Base-by-base conservation (phyloP, 2,888 invertebrate species). In the Tenthredo scrophulariae region DNA sequence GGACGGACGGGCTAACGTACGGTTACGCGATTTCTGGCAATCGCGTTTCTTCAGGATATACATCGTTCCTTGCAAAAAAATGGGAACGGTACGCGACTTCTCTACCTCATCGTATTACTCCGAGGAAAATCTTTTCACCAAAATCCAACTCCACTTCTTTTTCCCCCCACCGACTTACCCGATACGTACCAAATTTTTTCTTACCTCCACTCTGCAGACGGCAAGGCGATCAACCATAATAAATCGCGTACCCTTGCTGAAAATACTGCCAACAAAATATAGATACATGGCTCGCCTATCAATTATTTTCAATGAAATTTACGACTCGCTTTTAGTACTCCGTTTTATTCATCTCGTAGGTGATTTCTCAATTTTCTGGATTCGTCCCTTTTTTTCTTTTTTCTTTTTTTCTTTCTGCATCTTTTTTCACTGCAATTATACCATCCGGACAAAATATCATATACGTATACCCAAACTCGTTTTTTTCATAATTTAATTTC, bases 281-380 rank as follows among this genome's bases (percentile, higher is more conserved):
- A 91, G 91, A 92, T 33, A 92, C 92, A 92, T 92, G 90, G 91
- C 89, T 91, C 89, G 91, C 29, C 92, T 93, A 92, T 93, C 92
- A 93, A 93, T 93, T 93, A 93, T 93, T 93, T 91, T 90, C 88
- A 88, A 86, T 88, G 91, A 90, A 92, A 93, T 93, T 92, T 92
- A 90, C 90, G 90, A 88, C 86, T 37, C 89, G 88, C 89, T 89
- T 90, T 89, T 89, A 9, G 46, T 22, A 43, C 43, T 75, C 80
- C 40, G 82, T 79, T 43, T 54, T 26, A 85, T 82, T 85, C 29
- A 72, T 67, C 65, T 43, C 13, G 26, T 77, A 26, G 46, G 13
- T 22, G n/a, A 15, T 74, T 22, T 72, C n/a, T 72, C 43, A 43
- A 43, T 43, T 72, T 72, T 72, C 10, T 6, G 33, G 33, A 18